These are phyloP conservation scores for Erpobdella octoculata DNA, from an alignment of 2,888 invertebrate genomes.

Conservation along the genomic window DNA sequence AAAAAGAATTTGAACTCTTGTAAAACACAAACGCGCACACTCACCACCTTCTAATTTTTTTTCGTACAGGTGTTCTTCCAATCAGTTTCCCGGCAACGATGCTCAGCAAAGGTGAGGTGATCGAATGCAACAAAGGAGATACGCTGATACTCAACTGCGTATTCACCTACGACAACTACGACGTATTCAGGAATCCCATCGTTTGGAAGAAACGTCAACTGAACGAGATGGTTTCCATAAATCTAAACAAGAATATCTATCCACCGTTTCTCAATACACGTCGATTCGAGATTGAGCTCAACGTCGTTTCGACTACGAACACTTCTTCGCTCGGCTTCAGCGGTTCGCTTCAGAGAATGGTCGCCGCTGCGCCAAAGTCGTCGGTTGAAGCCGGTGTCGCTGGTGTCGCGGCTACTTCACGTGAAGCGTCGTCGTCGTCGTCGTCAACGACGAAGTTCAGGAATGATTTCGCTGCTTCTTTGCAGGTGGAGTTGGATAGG, in stretches of 20 bases:
- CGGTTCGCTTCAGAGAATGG: too few species aligned
- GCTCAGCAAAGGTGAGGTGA: neutral
- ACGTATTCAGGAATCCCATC: constrained; percentile 27
- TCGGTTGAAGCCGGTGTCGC: too few species aligned
- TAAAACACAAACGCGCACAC: too few species aligned
- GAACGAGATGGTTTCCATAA: constrained; percentile 15
- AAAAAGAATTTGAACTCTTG: too few species aligned
- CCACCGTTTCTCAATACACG: constrained; percentile 18
- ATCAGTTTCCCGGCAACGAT: neutral
- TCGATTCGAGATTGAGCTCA: constrained; percentile 20
- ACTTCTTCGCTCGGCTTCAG: neutral
- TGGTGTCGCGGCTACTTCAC: neutral
- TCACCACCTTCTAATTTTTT: too few species aligned
- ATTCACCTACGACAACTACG: constrained; percentile 12
- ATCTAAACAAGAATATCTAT: constrained; percentile 25
- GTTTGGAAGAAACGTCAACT: constrained; percentile 29
- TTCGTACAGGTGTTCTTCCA: too few species aligned
- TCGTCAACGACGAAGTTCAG: too few species aligned
- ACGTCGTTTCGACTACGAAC: neutral
- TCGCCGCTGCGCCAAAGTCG: too few species aligned
- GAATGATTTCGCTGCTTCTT: too few species aligned
- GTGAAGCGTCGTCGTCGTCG: neutral
- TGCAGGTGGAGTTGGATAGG: too few species aligned
- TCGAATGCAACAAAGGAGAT: constrained; percentile 3
- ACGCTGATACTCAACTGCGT: constrained; percentile 6